A percentile compares a stretch with the other conserved stretches of the same genome.
Evolutionary conservation across 1,140 invertebrate species (phyloP).

Genomic region (Rhyzopertha dominica): DNA sequence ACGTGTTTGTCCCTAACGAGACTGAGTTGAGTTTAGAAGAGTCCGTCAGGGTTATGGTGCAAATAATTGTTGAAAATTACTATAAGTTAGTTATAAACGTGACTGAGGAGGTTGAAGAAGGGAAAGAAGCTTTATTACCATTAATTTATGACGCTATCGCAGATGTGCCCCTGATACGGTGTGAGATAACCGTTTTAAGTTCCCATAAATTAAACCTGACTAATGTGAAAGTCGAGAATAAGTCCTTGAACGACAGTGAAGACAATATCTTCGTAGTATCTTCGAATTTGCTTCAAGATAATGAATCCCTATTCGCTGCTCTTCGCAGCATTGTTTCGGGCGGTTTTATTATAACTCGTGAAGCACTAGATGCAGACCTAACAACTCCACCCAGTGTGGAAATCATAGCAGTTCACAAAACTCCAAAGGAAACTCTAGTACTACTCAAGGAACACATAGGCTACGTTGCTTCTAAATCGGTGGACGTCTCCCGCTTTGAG

Average conservation of each 20-base stretch:
- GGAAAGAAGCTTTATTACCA: constrained; percentile 50
- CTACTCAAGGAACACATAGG: constrained; percentile 23
- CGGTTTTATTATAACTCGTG: constrained; percentile 48
- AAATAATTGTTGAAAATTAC: constrained; percentile 59
- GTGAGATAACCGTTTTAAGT: constrained; percentile 50
- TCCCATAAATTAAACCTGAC: constrained; percentile 50
- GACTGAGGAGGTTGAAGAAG: constrained; percentile 49
- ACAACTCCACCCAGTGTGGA: constrained; percentile 32
- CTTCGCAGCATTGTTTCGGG: constrained; percentile 44
- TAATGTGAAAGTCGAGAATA: constrained; percentile 56
- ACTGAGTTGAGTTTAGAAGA: constrained; percentile 63
- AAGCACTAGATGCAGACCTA: constrained; percentile 38
- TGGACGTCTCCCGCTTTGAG: constrained; percentile 13
- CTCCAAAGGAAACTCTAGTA: constrained; percentile 46
- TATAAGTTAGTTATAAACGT: constrained; percentile 67
- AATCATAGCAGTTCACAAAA: constrained; percentile 45
- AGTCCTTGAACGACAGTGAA: too few species aligned
- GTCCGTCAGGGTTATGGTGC: constrained; percentile 53
- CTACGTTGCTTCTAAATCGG: background rate
- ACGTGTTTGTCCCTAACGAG: constrained; percentile 67
- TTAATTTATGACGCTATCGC: constrained; percentile 53
- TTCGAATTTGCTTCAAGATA: too few species aligned
- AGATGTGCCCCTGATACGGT: constrained; percentile 56
- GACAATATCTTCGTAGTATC: too few species aligned
- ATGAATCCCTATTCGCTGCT: too few species aligned